Evolutionary conservation across 2,888 invertebrate genomes (phyloP).

Genomic region (Andrena camellia): DNA sequence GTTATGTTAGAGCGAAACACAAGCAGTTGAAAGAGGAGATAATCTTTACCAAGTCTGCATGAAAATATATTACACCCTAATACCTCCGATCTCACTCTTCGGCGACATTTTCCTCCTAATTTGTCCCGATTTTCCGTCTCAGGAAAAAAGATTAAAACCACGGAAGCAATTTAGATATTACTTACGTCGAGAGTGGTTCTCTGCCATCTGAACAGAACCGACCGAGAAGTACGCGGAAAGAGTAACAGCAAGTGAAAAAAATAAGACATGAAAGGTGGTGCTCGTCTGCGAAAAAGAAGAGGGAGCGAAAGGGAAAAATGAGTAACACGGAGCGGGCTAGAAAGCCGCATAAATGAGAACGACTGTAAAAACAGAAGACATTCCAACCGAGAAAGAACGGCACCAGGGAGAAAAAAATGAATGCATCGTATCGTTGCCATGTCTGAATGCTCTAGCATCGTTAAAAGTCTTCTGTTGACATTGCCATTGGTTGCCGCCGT

Average conservation of each 20-base stretch:
- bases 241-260: conserved; percentile 44
- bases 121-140: conserved; percentile 74
- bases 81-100: not conserved
- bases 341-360: conserved; percentile 54
- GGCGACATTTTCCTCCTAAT: conserved; percentile 56
- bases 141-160: conserved; percentile 74
- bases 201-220: conserved; percentile 27
- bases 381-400: conserved; percentile 30
- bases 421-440: conserved; percentile 22
- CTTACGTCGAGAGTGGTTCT: conserved; percentile 73
- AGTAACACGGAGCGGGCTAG: conserved; percentile 33
- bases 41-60: not conserved
- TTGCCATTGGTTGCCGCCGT: not conserved
- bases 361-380: conserved; percentile 54
- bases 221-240: conserved; percentile 20
- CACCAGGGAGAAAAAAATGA: conserved; percentile 20
- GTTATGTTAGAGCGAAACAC: not conserved
- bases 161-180: conserved; percentile 82
- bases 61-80: not conserved
- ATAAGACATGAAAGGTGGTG: conserved; percentile 51
- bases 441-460: conserved; percentile 11
- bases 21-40: not conserved
- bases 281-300: conserved; percentile 35
- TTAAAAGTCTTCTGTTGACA: conserved; percentile 21
- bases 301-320: conserved; percentile 4